Percentiles rank a stretch among this genome's conserved stretches.
These are phyloP conservation scores for Aphodius sticticus DNA, from an alignment of 2,888 invertebrate genomes.

Conservation along the genomic window DNA sequence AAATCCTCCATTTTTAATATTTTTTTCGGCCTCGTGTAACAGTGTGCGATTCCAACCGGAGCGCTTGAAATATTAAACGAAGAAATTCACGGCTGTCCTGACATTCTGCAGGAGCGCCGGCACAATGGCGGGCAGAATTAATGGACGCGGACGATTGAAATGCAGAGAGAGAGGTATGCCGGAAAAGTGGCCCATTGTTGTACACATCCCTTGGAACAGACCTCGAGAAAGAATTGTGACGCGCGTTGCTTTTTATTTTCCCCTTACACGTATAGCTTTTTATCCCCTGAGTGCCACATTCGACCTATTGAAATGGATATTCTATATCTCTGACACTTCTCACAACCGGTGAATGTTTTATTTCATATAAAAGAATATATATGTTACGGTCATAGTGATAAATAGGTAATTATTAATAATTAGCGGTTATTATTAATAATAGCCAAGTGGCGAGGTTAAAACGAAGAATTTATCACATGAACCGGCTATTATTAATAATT, in stretches of 20 bases:
- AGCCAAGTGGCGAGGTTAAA: too few relatives aligned
- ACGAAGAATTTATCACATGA: too few relatives aligned
- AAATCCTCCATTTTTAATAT: neutral
- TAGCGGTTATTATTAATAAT: too few relatives aligned
- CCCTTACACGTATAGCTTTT: neutral
- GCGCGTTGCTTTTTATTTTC: neutral
- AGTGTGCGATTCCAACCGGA: neutral
- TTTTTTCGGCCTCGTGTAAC: neutral
- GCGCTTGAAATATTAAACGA: slow-evolving; percentile 21
- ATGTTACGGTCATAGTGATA: too few relatives aligned
- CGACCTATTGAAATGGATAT: slow-evolving; percentile 12
- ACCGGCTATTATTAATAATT: too few relatives aligned
- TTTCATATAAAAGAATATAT: too few relatives aligned
- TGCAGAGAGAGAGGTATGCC: neutral
- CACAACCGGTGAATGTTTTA: neutral
- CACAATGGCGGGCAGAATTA: neutral
- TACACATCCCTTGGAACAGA: neutral
- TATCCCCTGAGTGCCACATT: neutral
- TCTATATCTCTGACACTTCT: neutral
- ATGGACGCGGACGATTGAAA: neutral
- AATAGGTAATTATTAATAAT: too few relatives aligned
- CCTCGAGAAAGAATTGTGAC: neutral
- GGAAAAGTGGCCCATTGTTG: neutral
- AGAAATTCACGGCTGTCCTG: slow-evolving; percentile 4
- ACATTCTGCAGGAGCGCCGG: neutral